Base-by-base conservation (phyloP, 2,113 vertebrate species). In the Kryptolebias marmoratus region DNA sequence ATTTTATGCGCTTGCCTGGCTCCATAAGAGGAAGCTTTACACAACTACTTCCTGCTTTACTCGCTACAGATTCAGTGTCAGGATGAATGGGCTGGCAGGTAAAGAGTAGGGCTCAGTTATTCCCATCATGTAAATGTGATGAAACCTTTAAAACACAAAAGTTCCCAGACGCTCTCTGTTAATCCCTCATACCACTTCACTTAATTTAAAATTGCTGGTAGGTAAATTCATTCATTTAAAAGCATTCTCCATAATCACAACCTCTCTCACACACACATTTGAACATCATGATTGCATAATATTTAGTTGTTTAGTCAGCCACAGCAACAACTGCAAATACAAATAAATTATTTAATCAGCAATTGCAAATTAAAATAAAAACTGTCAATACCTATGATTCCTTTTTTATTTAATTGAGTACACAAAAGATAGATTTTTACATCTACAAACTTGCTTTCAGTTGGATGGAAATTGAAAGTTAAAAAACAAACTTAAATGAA, bases 201-300 rank as follows among this genome's bases (percentile, higher is more conserved):
- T 42, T 44, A 12, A 42, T 36, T 22, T 44, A 16, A n/a, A 58
- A n/a, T 32, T 14, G 31, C 10, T 30, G 15, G 36, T 42, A 22
- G n/a, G 4, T 9, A 44, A 42, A 42, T 60, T 18, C 9, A 22
- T 39, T 59, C 1, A n/a, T 42, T 44, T 60, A 44, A 60, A 42
- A 60, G 36, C 18, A n/a, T 52, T 52, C 22, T 16, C 50, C 12
- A 52, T 22, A 22, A 52, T 52, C 58, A 62, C 68, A 74, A 36
- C 69, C 48, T 64, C 32, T 28, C 44, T 9, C 10, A 50, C 28
- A 50, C 16, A 39, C 9, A 36, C 5, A 45, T 42, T 42, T 42
- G 39, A 42, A 9, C 39, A 42, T 42, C 39, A 42, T 42, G 8
- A 42, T 15, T 4, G 47, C 42, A 50, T 30, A 72, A 52, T 47